Evolutionary conservation across 1,140 invertebrate species (phyloP).

Genomic region (Orchesella cincta): DNA sequence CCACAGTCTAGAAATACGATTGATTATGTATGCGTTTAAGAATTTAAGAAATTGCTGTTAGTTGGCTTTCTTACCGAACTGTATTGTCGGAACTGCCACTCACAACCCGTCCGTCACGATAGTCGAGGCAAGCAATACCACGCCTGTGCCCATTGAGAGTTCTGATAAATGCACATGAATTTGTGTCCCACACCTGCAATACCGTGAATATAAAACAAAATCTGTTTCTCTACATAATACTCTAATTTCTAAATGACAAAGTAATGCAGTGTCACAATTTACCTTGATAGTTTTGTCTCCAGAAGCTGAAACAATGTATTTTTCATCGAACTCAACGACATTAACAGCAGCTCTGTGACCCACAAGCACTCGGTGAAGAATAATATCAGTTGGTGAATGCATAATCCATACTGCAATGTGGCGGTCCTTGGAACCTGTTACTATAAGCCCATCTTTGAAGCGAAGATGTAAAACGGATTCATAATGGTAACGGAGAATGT

Average conservation of each 20-base stretch:
- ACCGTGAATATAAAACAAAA: neutral
- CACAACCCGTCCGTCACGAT: constrained; percentile 93
- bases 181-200: constrained; percentile 87
- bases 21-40: neutral
- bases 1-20: constrained; percentile 72
- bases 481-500: constrained; percentile 98
- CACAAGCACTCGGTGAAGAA: constrained; percentile 88
- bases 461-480: constrained; percentile 97
- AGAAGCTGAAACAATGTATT: constrained; percentile 99
- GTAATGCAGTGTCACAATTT: too few relatives aligned
- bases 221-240: neutral
- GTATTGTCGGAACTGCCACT: constrained; percentile 99
- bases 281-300: constrained; percentile 99
- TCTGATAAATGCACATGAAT: constrained; percentile 97
- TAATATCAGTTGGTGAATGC: constrained; percentile 95
- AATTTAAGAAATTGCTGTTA: neutral
- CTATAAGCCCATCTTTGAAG: constrained; percentile 99
- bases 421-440: constrained; percentile 99
- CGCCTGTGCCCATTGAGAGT: constrained; percentile 98
- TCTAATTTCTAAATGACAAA: constrained; percentile 23
- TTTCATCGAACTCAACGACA: constrained; percentile 99
- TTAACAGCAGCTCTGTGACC: constrained; percentile 99
- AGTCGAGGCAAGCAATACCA: constrained; percentile 98
- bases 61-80: constrained; percentile 71
- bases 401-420: constrained; percentile 99